phyloP scores from a whole-genome alignment of 2,888 invertebrate genomes.

The Zygothrica quintamaculata region DNA sequence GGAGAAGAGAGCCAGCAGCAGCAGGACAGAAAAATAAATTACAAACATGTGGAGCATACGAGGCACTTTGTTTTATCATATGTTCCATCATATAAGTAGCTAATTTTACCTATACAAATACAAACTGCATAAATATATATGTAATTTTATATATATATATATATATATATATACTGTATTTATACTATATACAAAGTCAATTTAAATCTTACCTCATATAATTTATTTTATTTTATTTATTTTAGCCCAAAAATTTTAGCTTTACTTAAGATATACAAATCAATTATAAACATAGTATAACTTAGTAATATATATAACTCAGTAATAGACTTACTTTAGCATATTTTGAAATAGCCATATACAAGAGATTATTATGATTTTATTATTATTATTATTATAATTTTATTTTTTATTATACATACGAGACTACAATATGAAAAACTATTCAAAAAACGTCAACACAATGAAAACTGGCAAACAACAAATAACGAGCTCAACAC shows the following conservation, averaged over 20 bases:
- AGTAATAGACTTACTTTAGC: conserved; percentile 29
- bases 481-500: conserved; percentile 74
- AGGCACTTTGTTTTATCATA: too few species aligned
- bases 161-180: too few species aligned
- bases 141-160: too few species aligned
- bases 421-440: conserved; percentile 44
- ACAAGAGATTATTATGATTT: not conserved
- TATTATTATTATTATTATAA: too few species aligned
- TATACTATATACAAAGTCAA: too few species aligned
- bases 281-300: not conserved
- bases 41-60: not conserved
- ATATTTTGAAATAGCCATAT: not conserved
- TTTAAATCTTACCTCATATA: too few species aligned
- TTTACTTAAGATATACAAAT: too few species aligned
- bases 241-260: too few species aligned
- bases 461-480: conserved; percentile 67
- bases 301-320: not conserved
- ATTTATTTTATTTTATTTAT: too few species aligned
- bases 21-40: conserved; percentile 21
- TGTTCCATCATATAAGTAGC: too few species aligned
- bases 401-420: not conserved
- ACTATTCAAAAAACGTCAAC: conserved; percentile 59
- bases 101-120: too few species aligned
- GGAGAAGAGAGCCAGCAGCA: conserved; percentile 21
- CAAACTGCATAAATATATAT: too few species aligned